Evolutionary conservation across 2,113 vertebrate species (phyloP), one percentile per base, ranked within the genome.

Genomic region (Pollachius pollachius): DNA sequence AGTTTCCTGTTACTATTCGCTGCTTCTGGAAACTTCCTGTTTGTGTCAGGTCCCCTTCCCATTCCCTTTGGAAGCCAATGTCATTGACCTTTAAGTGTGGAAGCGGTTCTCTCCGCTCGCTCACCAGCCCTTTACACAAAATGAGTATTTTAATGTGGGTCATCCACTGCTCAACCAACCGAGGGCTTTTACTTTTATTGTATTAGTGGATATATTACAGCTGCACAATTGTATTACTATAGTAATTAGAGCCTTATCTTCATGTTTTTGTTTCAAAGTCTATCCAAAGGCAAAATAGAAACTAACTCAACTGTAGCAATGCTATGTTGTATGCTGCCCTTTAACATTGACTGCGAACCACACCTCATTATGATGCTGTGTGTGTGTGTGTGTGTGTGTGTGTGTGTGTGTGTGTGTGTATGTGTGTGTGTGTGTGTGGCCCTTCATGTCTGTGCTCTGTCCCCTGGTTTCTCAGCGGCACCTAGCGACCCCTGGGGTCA

Each of bases 1-100:
- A 77, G 70, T 91, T 93, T 93, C 92, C 92, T 90, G 85, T 89
- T 80, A 73, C 90, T 88, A 84, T 87, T 90, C 81, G 70, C 73
- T 86, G 88, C 87, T 87, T 78, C 70, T 87, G 83, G 89, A 86
- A 83, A 86, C 88, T 91, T 93, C 92, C 92, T 93, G 90, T 93
- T 93, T 91, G 81, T 90, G 84, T 88, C 85, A 75, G 85, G 77
- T 74, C 70, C 74, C 19, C 85, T 92, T 93, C 92, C 89, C 81
- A 88, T 82, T 82, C 81, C 88, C 75, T 78, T 72, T 84, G 75
- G 71, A 73, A 0, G 74, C 78, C 70, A 59, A 68, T 18, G 78
- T 80, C 75, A 66, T 83, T 54, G 76, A 73, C 76, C 77, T 83
- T 59, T 25, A 71, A 64, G n/a, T 52, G 67, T 34, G 30, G 3